A percentile compares a stretch with the other conserved stretches of the same genome.
phyloP scores from a whole-genome alignment of 2,113 vertebrate genomes.

The Hucho hucho region DNA sequence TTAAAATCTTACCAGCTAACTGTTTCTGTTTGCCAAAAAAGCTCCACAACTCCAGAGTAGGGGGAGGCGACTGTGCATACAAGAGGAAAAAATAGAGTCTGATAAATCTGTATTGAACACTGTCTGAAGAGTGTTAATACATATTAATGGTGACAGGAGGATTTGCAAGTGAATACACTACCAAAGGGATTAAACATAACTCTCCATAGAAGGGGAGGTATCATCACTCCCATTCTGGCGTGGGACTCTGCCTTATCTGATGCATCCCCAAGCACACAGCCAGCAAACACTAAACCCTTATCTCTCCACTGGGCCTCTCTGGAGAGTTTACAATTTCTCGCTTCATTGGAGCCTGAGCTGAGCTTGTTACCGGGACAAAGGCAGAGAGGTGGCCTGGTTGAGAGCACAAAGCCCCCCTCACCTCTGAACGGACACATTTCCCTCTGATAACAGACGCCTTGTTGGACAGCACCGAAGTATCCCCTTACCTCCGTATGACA shows the following conservation, averaged over 20 bases:
- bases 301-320: constrained; percentile 92
- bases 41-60: constrained; percentile 41
- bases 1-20: not conserved
- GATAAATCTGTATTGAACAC: constrained; percentile 76
- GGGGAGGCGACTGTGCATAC: constrained; percentile 49
- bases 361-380: constrained; percentile 98
- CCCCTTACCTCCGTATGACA: constrained; percentile 62
- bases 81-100: constrained; percentile 61
- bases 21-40: constrained; percentile 51
- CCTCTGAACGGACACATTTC: constrained; percentile 88
- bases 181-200: constrained; percentile 90
- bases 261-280: constrained; percentile 91
- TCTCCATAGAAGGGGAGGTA: constrained; percentile 90
- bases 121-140: constrained; percentile 81
- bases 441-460: constrained; percentile 86
- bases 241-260: constrained; percentile 92
- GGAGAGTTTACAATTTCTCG: constrained; percentile 99
- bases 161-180: constrained; percentile 89
- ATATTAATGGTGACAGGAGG: constrained; percentile 93
- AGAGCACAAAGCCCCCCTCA: constrained; percentile 91
- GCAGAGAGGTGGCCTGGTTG: constrained; percentile 87
- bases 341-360: constrained; percentile 96
- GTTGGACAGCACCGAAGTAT: constrained; percentile 73
- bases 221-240: constrained; percentile 90
- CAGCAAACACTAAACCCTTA: constrained; percentile 96